Base-by-base conservation (phyloP, 35 echinoderm and acorn worm species). In the Patiria miniata region DNA sequence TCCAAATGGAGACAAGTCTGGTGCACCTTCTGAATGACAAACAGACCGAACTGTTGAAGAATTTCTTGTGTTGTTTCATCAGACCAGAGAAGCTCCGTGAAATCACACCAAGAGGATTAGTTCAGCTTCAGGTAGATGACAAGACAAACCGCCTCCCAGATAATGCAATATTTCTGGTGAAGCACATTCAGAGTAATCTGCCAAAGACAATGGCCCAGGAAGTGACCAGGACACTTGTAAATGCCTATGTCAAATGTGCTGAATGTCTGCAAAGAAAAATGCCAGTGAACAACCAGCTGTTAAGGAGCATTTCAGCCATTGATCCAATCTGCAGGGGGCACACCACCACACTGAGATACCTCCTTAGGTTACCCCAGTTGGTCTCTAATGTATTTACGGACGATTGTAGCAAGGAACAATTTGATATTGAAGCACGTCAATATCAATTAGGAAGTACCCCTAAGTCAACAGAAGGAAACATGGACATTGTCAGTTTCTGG, bases 21-120 rank as follows among this genome's bases (percentile, higher is more conserved):
- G 51, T 92, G 18, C 90, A 92, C 38, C 85, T 79, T 29, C 61
- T 92, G 14, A 79, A 92, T 92, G 84, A 92, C 68, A 34, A 78
- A 7, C 87, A 80, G 80, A 17, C 18, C 52, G 81, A 86, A 33
- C 23, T 91, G 68, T 37, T 91, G 10, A 40, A 83, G 79, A 81
- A 78, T 22, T 86, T 91, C 34, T 39, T 91, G 37, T 77, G 26
- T 34, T 86, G 79, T 78, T 91, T 91, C 73, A 84, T 91, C 38
- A 91, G 80, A 86, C 89, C 83, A 69, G 83, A 91, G 83, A 91
- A 86, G 52, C 83, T 91, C 22, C 22, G 73, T 21, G 79, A 76
- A 28, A 78, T 78, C 42, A 61, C 65, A 77, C n/a, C 38, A 36
- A 30, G 18, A 19, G 76, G 61, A 50, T 39, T 91, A 33, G 34